Percentiles rank a stretch among this genome's conserved stretches.
These are phyloP conservation scores for Passerina amoena DNA, from an alignment of 2,113 vertebrate species.

Conservation along the genomic window DNA sequence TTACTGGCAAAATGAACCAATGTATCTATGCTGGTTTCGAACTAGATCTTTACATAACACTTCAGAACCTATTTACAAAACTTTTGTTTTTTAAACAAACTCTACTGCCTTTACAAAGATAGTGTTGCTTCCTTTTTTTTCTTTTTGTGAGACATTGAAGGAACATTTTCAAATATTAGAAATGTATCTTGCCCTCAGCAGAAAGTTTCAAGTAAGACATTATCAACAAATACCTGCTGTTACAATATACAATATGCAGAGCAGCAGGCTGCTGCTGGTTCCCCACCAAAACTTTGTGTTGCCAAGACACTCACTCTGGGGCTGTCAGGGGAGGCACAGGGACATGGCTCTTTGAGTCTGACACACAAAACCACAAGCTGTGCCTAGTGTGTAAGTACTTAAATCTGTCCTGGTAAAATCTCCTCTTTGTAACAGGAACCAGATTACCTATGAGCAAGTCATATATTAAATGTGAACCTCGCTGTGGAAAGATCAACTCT, in stretches of 20 bases:
- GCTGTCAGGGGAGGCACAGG: neutral
- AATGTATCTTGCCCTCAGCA: neutral
- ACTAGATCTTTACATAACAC: neutral
- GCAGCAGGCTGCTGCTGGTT: neutral
- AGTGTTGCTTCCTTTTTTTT: neutral
- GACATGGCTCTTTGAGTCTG: fast-evolving
- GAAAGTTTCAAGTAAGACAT: neutral
- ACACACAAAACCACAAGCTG: neutral
- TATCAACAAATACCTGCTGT: neutral
- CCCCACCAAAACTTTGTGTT: neutral
- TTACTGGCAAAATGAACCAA: neutral
- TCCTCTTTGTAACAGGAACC: neutral
- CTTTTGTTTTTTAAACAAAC: neutral
- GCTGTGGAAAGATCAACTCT: neutral
- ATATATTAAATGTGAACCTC: fast-evolving
- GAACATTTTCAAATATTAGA: neutral
- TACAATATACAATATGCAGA: neutral
- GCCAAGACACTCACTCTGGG: neutral
- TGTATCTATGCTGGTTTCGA: neutral
- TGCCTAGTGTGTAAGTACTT: neutral
- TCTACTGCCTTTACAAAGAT: neutral
- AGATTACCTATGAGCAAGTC: neutral
- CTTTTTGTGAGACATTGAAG: neutral
- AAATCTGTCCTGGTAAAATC: neutral
- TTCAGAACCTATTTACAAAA: neutral